These are phyloP conservation scores for Oreochromis mossambicus DNA, from an alignment of 2,797 vertebrate genomes.

Conservation along the genomic window DNA sequence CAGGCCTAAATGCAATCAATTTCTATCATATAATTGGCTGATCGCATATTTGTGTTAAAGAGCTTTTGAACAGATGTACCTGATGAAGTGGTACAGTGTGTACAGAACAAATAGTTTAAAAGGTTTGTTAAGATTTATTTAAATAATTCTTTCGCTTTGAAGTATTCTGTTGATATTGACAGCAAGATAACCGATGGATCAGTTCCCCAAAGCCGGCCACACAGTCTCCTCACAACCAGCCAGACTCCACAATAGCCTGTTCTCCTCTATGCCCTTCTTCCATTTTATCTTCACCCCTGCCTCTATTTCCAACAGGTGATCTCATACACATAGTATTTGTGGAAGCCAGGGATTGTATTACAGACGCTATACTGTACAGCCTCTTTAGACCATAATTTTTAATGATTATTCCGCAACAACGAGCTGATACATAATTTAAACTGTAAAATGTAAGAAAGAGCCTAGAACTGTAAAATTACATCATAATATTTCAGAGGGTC, in stretches of 20 bases:
- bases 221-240: background rate
- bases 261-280: background rate
- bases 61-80: background rate
- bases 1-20: background rate
- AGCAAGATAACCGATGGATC: background rate
- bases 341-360: background rate
- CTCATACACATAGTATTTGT: background rate
- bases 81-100: background rate
- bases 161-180: background rate
- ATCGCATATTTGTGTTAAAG: background rate
- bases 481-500: too few species aligned
- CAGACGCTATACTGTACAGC: background rate
- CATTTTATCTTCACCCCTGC: background rate
- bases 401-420: background rate
- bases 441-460: background rate
- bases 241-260: background rate
- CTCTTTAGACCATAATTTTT: background rate
- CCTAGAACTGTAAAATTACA: background rate
- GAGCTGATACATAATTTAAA: background rate
- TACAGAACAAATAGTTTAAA: background rate
- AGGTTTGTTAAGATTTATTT: background rate
- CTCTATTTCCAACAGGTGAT: constrained; percentile 4
- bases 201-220: background rate
- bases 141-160: background rate
- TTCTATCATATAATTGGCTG: background rate